Evolutionary conservation across 2,113 vertebrate genomes (phyloP).

Genomic region (Malaclemys terrapin): DNA sequence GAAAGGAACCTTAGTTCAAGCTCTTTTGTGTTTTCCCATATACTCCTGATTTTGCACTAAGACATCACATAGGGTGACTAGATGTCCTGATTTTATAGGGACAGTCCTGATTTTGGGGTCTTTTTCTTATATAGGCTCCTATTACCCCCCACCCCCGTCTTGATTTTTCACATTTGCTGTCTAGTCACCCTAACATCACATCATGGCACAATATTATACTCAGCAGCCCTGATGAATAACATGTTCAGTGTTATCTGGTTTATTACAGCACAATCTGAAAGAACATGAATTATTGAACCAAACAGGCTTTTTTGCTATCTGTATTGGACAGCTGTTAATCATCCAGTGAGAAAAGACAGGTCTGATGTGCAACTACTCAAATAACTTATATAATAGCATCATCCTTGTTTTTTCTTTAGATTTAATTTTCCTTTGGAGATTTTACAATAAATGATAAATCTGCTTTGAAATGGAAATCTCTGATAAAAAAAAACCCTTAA

Average conservation of each 20-base stretch:
- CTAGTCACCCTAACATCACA: background rate
- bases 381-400: conserved; percentile 10
- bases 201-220: background rate
- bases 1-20: conserved; percentile 50
- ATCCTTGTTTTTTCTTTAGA: conserved; percentile 57
- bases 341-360: background rate
- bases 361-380: conserved; percentile 34
- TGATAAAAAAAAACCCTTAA: conserved; percentile 10
- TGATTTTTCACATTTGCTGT: no score
- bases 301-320: conserved; percentile 58
- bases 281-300: conserved; percentile 18
- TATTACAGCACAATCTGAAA: conserved; percentile 4
- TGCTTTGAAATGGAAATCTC: conserved; percentile 24
- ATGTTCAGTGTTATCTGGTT: background rate
- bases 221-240: background rate
- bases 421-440: conserved; percentile 45
- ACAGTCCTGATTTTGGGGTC: no score
- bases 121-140: no score
- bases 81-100: no score
- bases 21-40: conserved; percentile 35
- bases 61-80: background rate
- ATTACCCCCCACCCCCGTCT: no score
- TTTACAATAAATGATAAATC: conserved; percentile 23
- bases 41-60: conserved; percentile 35
- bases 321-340: conserved; percentile 60